Evolutionary conservation across 2,888 invertebrate genomes (phyloP).

Genomic region (Lithophane socia): DNA sequence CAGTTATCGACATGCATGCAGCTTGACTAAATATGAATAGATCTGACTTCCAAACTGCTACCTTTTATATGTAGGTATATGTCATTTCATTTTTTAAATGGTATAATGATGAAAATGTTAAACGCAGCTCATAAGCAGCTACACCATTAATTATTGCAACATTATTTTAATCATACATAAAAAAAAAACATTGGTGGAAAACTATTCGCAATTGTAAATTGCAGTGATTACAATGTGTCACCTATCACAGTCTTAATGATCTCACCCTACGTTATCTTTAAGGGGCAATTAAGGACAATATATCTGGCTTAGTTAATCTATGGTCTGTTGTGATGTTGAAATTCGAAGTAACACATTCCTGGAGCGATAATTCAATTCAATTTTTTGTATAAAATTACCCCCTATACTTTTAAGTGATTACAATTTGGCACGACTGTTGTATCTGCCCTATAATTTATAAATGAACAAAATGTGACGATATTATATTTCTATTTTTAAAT

Average conservation of each 20-base stretch:
- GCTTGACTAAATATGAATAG: constrained; percentile 8
- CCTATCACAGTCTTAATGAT: constrained; percentile 59
- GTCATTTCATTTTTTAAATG: constrained; percentile 7
- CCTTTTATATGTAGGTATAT: background rate
- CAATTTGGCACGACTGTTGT: constrained; percentile 69
- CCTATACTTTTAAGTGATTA: constrained; percentile 57
- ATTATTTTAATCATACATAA: constrained; percentile 5
- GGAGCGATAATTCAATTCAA: constrained; percentile 57
- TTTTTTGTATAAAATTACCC: constrained; percentile 59
- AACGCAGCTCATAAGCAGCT: constrained; percentile 20
- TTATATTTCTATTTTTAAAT: constrained; percentile 82
- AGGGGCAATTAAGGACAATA: constrained; percentile 46
- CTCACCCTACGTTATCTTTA: constrained; percentile 54
- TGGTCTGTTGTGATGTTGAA: constrained; percentile 51
- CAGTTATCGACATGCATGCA: constrained; percentile 43
- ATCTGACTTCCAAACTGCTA: constrained; percentile 40
- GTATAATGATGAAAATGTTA: constrained; percentile 9
- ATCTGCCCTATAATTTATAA: constrained; percentile 75
- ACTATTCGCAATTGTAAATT: constrained; percentile 38
- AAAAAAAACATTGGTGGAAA: constrained; percentile 19
- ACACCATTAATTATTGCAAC: background rate
- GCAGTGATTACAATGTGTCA: constrained; percentile 35
- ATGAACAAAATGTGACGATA: constrained; percentile 86
- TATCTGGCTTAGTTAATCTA: constrained; percentile 50
- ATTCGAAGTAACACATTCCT: constrained; percentile 75